Percentiles rank a stretch among this genome's conserved stretches.
Evolutionary conservation across 2,797 vertebrate genomes (phyloP).

Genomic region (Diglossa cyanea): DNA sequence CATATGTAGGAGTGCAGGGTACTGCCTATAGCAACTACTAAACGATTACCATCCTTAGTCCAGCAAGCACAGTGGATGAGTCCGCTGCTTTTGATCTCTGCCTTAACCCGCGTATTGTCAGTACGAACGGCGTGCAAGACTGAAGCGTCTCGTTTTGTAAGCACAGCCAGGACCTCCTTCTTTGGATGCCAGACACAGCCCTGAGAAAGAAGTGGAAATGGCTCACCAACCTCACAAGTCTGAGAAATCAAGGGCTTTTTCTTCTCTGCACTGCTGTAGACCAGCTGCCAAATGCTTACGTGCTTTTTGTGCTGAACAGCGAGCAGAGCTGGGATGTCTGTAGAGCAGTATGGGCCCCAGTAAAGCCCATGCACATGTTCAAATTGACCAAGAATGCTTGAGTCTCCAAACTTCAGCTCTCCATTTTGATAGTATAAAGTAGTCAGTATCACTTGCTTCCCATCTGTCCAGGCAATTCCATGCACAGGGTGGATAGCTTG

Average conservation of each 20-base stretch:
- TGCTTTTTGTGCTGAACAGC: constrained; percentile 93
- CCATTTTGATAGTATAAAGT: constrained; percentile 77
- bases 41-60: constrained; percentile 90
- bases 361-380: constrained; percentile 90
- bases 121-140: constrained; percentile 83
- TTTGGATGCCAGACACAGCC: constrained; percentile 96
- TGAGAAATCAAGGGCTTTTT: constrained; percentile 87
- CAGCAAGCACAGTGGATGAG: constrained; percentile 89
- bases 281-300: constrained; percentile 88
- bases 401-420: constrained; percentile 86
- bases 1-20: constrained; percentile 89
- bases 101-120: constrained; percentile 83
- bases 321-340: constrained; percentile 81
- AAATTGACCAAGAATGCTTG: constrained; percentile 90
- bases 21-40: constrained; percentile 89
- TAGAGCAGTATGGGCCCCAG: constrained; percentile 83
- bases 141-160: constrained; percentile 88
- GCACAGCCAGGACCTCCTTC: constrained; percentile 82
- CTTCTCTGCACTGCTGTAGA: constrained; percentile 79
- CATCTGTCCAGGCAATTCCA: constrained; percentile 95
- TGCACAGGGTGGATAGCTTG: constrained; percentile 91
- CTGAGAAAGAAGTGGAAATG: constrained; percentile 87
- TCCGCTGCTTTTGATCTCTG: constrained; percentile 83
- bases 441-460: constrained; percentile 89
- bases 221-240: constrained; percentile 89